Evolutionary conservation across 53 echinoderm and acorn worm species (phyloP), one percentile per base, ranked within the genome.

Genomic region (Luidia sarsii): DNA sequence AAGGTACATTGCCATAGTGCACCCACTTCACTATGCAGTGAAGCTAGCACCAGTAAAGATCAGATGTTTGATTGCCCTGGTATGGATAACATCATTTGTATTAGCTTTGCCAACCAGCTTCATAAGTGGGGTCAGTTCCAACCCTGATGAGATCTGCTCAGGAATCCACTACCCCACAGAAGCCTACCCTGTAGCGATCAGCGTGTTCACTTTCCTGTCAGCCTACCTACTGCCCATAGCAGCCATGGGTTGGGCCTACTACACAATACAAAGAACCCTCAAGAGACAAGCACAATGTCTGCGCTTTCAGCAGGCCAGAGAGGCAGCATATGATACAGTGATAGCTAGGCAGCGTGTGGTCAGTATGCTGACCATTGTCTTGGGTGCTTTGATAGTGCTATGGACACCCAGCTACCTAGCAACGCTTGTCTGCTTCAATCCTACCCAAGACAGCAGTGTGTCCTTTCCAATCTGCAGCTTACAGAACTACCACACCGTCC

Each of bases 301-400:
- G 36, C 34, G 21, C 10, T 37, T 31, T 7, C 72, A 72, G 37
- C 13, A 70, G 9, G 70, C 52, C n/a, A 33, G 35, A 28, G 34
- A 31, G 51, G 70, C 70, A 33, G 70, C 70, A 7, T 51, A 30
- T 8, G 36, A 34, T 15, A 33, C 51, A 18, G 2, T 70, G 52
- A 33, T 70, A 33, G 72, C 72, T 34, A 55, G 56, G 21, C 72
- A 55, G 25, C 72, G 72, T 13, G 33, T 72, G 24, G 72, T 55
- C 23, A 54, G 14, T 39, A 23, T 72, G 72, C 72, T 72, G 19
- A 72, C 37, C 16, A 8, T 55, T 1, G 55, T 72, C 25, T 15
- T 72, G 4, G 72, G 67, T 43, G 67, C 67, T 43, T 16, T 67
- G 67, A 21, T 67, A 23, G 9, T 67, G 11, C 23, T 67, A 0